Evolutionary conservation across 2,797 vertebrate genomes (phyloP).

Genomic region (Tarsius wallacei): DNA sequence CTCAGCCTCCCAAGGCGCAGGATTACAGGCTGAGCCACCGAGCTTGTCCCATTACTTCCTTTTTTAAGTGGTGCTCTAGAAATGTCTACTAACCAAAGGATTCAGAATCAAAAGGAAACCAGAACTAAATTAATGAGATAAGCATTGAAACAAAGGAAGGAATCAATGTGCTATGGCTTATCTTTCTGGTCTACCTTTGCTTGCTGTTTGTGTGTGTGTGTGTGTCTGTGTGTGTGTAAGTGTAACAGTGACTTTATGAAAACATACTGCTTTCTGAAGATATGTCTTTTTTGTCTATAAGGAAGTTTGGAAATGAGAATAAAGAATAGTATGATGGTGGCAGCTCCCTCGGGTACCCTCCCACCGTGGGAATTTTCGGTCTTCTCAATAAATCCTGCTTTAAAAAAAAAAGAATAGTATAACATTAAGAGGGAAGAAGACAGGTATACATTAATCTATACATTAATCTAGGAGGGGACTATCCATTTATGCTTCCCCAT

Average conservation of each 20-base stretch:
- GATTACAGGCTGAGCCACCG: too few relatives aligned
- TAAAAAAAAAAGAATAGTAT: not conserved
- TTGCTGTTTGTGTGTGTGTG: too few relatives aligned
- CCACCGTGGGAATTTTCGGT: too few relatives aligned
- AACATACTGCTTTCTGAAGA: not conserved
- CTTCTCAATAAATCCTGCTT: too few relatives aligned
- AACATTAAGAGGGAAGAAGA: not conserved
- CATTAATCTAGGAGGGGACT: not conserved
- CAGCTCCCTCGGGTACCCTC: too few relatives aligned
- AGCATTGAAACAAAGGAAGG: not conserved
- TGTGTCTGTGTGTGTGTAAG: too few relatives aligned
- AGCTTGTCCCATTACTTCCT: too few relatives aligned
- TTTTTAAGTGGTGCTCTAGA: not conserved
- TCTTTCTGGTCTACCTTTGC: not conserved
- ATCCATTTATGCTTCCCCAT: not conserved
- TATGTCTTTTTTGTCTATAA: not conserved
- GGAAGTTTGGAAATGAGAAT: not conserved
- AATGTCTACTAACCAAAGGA: not conserved
- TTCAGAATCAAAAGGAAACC: not conserved
- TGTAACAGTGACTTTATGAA: not conserved
- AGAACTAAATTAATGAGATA: not conserved
- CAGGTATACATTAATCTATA: not conserved
- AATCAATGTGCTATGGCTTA: not conserved
- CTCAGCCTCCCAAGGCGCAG: too few relatives aligned
- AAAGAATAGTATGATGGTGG: not conserved